These are phyloP conservation scores for Delichon dasypus DNA, from an alignment of 2,797 vertebrate genomes.

Conservation along the genomic window DNA sequence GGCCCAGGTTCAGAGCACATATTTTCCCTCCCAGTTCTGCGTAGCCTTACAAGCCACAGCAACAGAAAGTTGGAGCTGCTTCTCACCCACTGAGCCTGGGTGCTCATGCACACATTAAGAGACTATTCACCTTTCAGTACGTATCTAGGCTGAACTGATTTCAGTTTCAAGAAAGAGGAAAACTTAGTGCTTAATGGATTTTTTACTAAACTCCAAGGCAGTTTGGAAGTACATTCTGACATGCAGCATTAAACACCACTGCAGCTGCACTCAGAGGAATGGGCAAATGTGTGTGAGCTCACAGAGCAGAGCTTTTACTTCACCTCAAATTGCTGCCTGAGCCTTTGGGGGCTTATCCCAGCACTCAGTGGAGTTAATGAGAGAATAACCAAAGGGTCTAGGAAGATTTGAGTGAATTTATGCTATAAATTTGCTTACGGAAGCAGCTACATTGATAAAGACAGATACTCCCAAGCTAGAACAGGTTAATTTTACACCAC, in stretches of 20 bases:
- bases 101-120: neutral
- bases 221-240: conserved; percentile 19
- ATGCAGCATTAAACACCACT: conserved; percentile 16
- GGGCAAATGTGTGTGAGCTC: neutral
- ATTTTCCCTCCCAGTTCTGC: neutral
- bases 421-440: neutral
- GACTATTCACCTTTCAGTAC: neutral
- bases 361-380: neutral
- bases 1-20: neutral
- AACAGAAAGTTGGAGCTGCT: neutral
- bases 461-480: neutral
- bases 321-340: neutral
- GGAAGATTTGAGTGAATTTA: neutral
- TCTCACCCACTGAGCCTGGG: neutral
- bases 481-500: neutral
- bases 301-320: neutral
- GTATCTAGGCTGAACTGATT: neutral
- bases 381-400: neutral
- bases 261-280: neutral
- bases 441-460: neutral
- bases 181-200: conserved; percentile 26
- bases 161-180: neutral
- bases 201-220: conserved; percentile 16
- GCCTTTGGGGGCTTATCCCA: neutral
- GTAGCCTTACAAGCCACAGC: neutral